phyloP scores from a whole-genome alignment of 2,888 invertebrate species.

The Drosophila lutescens region DNA sequence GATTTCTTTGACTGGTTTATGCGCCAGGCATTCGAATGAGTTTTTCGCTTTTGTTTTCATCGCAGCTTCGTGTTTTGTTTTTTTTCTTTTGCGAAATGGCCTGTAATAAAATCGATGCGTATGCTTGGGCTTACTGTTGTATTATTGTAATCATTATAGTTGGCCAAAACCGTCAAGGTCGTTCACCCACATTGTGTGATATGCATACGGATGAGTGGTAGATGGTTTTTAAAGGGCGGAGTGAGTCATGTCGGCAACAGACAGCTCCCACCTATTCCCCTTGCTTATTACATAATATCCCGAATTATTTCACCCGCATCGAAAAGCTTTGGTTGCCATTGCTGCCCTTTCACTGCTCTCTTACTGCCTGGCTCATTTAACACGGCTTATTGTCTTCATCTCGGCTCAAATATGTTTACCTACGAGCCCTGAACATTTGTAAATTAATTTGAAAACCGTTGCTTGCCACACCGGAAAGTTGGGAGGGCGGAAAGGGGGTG shows the following conservation, averaged over 20 bases:
- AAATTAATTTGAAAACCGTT: conserved; percentile 35
- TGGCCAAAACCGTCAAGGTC: conserved; percentile 68
- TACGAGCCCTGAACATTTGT: conserved; percentile 25
- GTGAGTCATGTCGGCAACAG: conserved; percentile 26
- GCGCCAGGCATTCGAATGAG: conserved; percentile 57
- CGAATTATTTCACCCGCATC: conserved; percentile 49
- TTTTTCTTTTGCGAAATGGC: conserved; percentile 59
- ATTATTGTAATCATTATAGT: conserved; percentile 60
- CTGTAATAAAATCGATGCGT: conserved; percentile 50
- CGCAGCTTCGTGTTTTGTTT: conserved; percentile 43
- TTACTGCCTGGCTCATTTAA: conserved; percentile 40
- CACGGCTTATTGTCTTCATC: conserved; percentile 46
- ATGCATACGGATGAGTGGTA: conserved; percentile 37
- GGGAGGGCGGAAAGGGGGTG: not conserved
- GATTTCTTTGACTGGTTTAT: conserved; percentile 33
- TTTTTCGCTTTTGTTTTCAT: conserved; percentile 33
- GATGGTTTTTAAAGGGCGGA: not conserved
- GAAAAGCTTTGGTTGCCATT: conserved; percentile 10
- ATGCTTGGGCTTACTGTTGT: not conserved
- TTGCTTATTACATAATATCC: conserved; percentile 31
- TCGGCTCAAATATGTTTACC: conserved; percentile 30
- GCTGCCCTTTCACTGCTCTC: conserved; percentile 39
- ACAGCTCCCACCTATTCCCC: conserved; percentile 11
- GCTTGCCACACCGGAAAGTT: conserved; percentile 37
- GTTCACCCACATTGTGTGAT: conserved; percentile 73